These are phyloP conservation scores for Callithrix jacchus DNA, from an alignment of 2,113 vertebrate species.

Conservation along the genomic window DNA sequence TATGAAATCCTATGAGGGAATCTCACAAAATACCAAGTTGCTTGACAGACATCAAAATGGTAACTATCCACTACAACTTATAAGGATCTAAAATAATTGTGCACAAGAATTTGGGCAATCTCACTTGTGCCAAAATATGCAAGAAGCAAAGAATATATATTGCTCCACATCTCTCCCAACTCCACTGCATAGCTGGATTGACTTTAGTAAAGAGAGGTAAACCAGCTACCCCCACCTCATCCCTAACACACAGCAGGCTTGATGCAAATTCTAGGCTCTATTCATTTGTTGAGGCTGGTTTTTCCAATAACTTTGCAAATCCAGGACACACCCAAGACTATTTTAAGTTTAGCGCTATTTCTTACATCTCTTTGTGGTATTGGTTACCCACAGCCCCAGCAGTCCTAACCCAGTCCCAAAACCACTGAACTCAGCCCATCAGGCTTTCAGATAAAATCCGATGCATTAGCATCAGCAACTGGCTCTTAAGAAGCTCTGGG, in stretches of 20 bases:
- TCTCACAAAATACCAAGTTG: neutral
- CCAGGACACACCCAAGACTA: constrained; percentile 30
- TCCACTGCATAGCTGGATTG: neutral
- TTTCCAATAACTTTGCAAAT: neutral
- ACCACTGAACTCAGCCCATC: neutral
- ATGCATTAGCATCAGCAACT: neutral
- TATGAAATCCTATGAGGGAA: neutral
- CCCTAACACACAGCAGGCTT: neutral
- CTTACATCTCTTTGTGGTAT: constrained; percentile 15
- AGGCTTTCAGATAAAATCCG: constrained; percentile 51
- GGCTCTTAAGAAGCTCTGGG: neutral
- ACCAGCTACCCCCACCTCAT: neutral
- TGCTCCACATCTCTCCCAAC: neutral
- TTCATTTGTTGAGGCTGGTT: neutral
- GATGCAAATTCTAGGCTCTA: neutral
- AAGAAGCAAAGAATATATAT: neutral
- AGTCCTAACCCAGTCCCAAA: neutral
- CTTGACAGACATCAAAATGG: neutral
- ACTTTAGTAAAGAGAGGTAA: neutral
- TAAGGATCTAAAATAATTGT: neutral
- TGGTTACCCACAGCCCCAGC: constrained; percentile 10
- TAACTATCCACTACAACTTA: neutral
- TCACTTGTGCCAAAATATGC: neutral
- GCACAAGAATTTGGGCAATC: neutral
- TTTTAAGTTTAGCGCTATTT: constrained; percentile 35